These are phyloP conservation scores for Procavia capensis DNA, from an alignment of 2,113 vertebrate genomes.

Conservation along the genomic window DNA sequence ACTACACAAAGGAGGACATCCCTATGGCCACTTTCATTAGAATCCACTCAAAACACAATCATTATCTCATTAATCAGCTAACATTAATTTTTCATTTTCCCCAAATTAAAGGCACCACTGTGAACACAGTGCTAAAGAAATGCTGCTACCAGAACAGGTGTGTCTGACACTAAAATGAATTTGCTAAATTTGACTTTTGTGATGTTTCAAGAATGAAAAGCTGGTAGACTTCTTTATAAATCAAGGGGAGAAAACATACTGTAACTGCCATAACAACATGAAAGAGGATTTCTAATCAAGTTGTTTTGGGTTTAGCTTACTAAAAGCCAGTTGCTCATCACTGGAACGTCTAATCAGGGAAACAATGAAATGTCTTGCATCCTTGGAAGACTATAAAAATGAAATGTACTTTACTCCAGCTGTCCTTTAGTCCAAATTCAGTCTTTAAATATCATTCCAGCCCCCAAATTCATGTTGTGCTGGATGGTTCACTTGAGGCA, in stretches of 20 bases:
- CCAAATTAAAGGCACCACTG: not conserved
- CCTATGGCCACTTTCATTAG: not conserved
- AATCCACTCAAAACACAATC: slow-evolving; percentile 17
- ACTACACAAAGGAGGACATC: not conserved
- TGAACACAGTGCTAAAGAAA: slow-evolving; percentile 41
- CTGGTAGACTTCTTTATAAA: not conserved
- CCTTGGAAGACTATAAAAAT: slow-evolving; percentile 18
- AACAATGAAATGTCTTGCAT: not conserved
- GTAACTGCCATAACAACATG: not conserved
- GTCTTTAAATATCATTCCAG: not conserved
- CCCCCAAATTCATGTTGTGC: not conserved
- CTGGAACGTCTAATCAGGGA: not conserved
- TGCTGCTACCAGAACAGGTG: not conserved
- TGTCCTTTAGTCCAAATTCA: not conserved
- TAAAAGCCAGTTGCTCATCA: slow-evolving; percentile 31
- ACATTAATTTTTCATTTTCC: slow-evolving; percentile 57
- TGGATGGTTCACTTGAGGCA: not conserved
- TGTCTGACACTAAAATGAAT: slow-evolving; percentile 12
- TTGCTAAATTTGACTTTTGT: not conserved
- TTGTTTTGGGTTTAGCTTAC: slow-evolving; percentile 30
- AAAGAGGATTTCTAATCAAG: not conserved
- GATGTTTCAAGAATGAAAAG: slow-evolving; percentile 14
- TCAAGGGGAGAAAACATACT: not conserved
- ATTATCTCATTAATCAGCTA: slow-evolving; percentile 59
- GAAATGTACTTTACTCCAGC: not conserved